phyloP scores from a whole-genome alignment of 1,140 invertebrate species.

The Melitaea cinxia region DNA sequence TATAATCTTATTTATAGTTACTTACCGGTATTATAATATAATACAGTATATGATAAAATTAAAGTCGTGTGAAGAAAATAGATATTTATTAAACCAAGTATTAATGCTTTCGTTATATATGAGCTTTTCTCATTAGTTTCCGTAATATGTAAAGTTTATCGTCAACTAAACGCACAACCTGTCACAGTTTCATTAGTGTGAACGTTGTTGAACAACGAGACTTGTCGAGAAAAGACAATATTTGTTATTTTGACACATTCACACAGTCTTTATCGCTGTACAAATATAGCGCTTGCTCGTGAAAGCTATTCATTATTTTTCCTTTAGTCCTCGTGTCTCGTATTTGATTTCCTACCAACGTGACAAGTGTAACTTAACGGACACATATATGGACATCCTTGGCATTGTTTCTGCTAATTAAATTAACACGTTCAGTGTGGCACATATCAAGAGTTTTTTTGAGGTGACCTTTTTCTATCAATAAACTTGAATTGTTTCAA shows the following conservation, averaged over 20 bases:
- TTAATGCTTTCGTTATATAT: no score
- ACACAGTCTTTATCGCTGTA: conserved; percentile 77
- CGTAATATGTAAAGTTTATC: neutral
- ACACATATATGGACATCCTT: conserved; percentile 67
- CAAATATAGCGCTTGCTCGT: conserved; percentile 76
- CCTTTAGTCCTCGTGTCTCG: conserved; percentile 48
- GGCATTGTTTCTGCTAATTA: conserved; percentile 44
- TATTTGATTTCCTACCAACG: conserved; percentile 76
- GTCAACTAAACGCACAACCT: neutral
- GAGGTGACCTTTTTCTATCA: neutral
- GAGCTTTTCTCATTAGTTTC: neutral
- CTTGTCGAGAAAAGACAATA: conserved; percentile 66
- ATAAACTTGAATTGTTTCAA: no score
- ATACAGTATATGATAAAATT: no score
- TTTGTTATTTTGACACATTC: conserved; percentile 81
- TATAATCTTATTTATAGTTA: no score
- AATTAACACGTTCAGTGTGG: conserved; percentile 15
- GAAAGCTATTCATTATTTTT: conserved; percentile 77
- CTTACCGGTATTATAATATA: no score
- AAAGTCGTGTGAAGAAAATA: no score
- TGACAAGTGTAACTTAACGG: conserved; percentile 75
- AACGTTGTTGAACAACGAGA: conserved; percentile 38
- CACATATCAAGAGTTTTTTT: neutral
- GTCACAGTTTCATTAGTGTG: conserved; percentile 3
- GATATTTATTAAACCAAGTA: no score